phyloP scores from a whole-genome alignment of 2,888 invertebrate species.

The Synanthedon formicaeformis region DNA sequence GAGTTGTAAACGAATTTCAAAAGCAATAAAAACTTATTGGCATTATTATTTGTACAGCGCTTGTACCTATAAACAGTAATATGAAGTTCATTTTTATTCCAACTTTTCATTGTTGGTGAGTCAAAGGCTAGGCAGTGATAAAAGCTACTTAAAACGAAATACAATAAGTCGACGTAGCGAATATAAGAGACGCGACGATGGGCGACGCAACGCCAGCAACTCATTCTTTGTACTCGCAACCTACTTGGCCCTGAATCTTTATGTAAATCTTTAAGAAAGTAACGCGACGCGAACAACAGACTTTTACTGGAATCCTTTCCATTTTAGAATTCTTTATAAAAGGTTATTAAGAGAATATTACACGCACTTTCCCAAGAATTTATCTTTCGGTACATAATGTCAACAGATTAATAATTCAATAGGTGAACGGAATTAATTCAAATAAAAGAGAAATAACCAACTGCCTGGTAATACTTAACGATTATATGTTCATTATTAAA shows the following conservation, averaged over 20 bases:
- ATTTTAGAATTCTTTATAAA: constrained; percentile 3
- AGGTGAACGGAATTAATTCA: no score
- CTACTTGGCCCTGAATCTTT: constrained; percentile 45
- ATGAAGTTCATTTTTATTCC: background rate
- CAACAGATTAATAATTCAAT: no score
- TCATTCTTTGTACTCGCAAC: constrained; percentile 33
- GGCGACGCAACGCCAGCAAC: constrained; percentile 16
- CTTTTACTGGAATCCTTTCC: constrained; percentile 18
- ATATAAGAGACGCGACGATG: constrained; percentile 30
- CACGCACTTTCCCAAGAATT: background rate
- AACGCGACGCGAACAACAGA: constrained; percentile 11
- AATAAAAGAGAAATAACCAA: no score
- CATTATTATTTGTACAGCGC: no score
- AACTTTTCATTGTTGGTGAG: background rate
- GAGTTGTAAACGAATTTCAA: no score
- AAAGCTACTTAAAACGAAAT: constrained; percentile 2
- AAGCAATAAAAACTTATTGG: no score
- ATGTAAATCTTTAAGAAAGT: constrained; percentile 36
- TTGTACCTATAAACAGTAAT: no score
- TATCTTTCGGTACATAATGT: no score
- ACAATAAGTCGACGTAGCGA: constrained; percentile 25
- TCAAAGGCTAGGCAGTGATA: background rate
- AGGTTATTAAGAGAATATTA: background rate
- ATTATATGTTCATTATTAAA: no score
- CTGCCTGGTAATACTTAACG: no score